Evolutionary conservation across 2,888 invertebrate species (phyloP), one percentile per base, ranked within the genome.

Genomic region (Nezara viridula): DNA sequence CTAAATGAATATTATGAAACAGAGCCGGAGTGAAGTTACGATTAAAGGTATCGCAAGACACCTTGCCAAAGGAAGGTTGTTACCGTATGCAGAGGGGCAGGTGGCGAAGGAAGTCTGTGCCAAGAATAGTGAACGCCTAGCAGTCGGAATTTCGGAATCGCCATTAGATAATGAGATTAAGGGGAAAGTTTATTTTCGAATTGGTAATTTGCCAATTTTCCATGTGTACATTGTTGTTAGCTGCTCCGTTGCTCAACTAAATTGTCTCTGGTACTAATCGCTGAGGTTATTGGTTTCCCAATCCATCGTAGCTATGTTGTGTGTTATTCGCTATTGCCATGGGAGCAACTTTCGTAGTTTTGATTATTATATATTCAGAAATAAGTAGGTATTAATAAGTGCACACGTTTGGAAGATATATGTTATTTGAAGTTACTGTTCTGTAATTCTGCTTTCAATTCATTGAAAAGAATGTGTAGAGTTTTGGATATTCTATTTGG

Each of bases 131-230:
- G 66, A 73, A 37, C 27, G 44, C 81, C 2, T 37, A 40, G 3
- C n/a, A n/a, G n/a, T 81, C n/a, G 44, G 44, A 81, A 81, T 81
- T 40, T 40, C 81, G 44, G 81, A 12, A 44, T n/a, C 44, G 81
- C n/a, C 44, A 6, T 81, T 81, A 47, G 81, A 44, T 81, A 81
- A 81, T 81, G 44, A n/a, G 81, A 81, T 81, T 81, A 81, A 81
- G n/a, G 81, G 81, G 81, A 81, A 81, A 81, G 81, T 81, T 81
- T 44, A n/a, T 81, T 81, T 37, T 47, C 24, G 81, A 81, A n/a
- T 81, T 40, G 66, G 66, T 73, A 73, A 73, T 73, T 37, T 37
- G 66, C 66, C 66, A 73, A 37, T 73, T 73, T 73, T 19, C 66
- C 37, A 32, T 1, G 37, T 73, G 32, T 7, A 37, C 32, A 37